Conservation (phyloP, 2,797 vertebrate genomes). For the Salmo trutta region DNA sequence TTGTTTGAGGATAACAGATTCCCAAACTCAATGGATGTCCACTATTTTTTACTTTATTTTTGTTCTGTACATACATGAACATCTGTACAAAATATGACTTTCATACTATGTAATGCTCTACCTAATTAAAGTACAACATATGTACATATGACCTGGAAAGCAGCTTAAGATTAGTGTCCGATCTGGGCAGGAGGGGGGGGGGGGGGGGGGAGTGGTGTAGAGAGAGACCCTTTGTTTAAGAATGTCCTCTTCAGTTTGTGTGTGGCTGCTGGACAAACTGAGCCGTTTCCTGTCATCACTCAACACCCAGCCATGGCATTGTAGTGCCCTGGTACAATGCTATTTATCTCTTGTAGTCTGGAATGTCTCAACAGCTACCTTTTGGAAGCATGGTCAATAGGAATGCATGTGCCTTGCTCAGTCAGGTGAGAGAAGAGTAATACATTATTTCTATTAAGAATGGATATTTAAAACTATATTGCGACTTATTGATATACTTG, state of each 20-base stretch:
- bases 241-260: constrained; percentile 18
- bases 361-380: constrained; percentile 12
- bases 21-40: constrained; percentile 21
- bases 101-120: constrained; percentile 84
- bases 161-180: constrained; percentile 72
- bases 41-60: constrained; percentile 82
- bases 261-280: constrained; percentile 40
- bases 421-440: background rate
- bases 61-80: constrained; percentile 94
- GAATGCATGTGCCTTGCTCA: constrained; percentile 1
- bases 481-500: background rate
- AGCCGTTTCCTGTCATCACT: constrained; percentile 3
- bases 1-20: background rate
- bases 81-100: constrained; percentile 88
- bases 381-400: background rate
- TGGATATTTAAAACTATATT: background rate
- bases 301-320: background rate
- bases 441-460: background rate
- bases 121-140: constrained; percentile 91
- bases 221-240: constrained; percentile 45
- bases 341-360: background rate
- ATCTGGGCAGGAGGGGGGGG: constrained; percentile 2
- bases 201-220: background rate
- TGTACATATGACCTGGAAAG: constrained; percentile 87
- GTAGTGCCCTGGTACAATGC: constrained; percentile 2